Percentiles rank a stretch among this genome's conserved stretches.
Conservation (phyloP, 1,140 invertebrate species). For the Sipha flava region DNA sequence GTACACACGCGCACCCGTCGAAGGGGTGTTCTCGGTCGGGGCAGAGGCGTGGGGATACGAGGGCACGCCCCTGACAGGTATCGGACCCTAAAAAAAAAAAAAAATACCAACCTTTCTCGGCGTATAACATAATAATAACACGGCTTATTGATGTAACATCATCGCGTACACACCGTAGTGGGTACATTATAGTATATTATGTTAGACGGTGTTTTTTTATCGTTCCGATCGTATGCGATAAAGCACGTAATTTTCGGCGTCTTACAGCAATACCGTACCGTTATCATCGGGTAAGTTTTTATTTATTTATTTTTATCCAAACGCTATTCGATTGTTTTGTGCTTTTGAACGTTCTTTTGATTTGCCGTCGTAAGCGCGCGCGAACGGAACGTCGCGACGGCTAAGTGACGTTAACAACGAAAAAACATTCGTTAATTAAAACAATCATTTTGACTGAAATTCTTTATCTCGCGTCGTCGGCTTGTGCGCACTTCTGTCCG, state of each 20-base stretch:
- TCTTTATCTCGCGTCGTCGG: neutral
- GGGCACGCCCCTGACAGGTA: slow-evolving; percentile 29
- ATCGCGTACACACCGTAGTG: neutral
- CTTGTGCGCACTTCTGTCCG: neutral
- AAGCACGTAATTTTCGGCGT: neutral
- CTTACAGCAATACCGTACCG: neutral
- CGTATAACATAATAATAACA: neutral
- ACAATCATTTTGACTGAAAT: neutral
- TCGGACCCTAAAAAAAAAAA: neutral
- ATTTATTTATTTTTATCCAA: no score
- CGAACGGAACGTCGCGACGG: neutral
- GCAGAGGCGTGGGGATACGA: neutral
- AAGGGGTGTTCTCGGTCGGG: neutral
- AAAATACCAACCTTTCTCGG: slow-evolving; percentile 14
- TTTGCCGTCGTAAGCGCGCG: no score
- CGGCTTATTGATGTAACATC: slow-evolving; percentile 26
- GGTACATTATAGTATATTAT: neutral
- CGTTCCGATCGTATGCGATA: neutral
- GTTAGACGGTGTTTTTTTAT: neutral
- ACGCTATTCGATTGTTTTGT: no score
- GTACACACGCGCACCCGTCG: neutral
- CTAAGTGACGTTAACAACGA: neutral
- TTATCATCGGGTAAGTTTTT: neutral
- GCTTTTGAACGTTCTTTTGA: no score
- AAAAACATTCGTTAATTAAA: neutral